Percentiles rank a stretch among this genome's conserved stretches.
Conservation (phyloP, 2,888 invertebrate genomes). For the Drosophila seclusa region DNA sequence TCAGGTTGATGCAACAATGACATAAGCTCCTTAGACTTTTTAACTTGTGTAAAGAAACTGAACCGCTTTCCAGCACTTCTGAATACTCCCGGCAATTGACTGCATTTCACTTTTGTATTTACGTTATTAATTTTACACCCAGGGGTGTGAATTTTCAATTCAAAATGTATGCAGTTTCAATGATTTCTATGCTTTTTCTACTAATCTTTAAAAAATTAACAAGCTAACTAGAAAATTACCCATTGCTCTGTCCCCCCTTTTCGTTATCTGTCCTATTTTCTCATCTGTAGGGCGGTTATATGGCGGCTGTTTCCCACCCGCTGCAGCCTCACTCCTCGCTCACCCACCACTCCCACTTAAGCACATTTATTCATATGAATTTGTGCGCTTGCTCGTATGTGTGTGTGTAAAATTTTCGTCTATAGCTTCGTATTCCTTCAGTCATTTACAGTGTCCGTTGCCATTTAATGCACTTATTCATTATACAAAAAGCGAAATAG, state of each 20-base stretch:
- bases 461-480: slow-evolving; percentile 81
- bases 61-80: neutral
- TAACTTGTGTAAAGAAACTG: too few relatives aligned
- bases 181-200: neutral
- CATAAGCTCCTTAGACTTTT: neutral
- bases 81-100: neutral
- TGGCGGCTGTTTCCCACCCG: neutral
- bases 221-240: neutral
- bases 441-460: slow-evolving; percentile 71
- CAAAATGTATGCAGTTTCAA: neutral
- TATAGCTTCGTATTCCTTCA: slow-evolving; percentile 69
- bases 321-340: slow-evolving; percentile 7
- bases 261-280: neutral
- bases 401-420: slow-evolving; percentile 42
- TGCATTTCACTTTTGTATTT: neutral
- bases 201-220: neutral
- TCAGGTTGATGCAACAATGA: neutral
- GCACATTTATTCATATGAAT: slow-evolving; percentile 52
- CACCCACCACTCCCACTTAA: slow-evolving; percentile 21
- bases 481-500: slow-evolving; percentile 55
- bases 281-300: neutral
- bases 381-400: neutral
- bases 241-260: neutral
- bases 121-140: neutral
- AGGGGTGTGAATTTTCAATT: neutral